phyloP scores from a whole-genome alignment of 2,888 invertebrate species.

The Orchestes rusci region DNA sequence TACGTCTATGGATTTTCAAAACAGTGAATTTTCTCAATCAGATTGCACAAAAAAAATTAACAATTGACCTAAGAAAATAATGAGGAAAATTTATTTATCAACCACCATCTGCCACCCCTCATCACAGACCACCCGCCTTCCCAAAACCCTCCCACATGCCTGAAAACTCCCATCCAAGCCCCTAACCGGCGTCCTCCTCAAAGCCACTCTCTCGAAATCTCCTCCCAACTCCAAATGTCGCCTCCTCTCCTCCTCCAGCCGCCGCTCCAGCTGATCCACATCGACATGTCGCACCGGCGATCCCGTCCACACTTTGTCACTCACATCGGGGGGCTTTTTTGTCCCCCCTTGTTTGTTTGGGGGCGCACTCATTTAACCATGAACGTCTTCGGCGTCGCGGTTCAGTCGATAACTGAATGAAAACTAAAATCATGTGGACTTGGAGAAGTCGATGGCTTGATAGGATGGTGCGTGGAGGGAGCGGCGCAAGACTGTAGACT shows the following conservation, averaged over 20 bases:
- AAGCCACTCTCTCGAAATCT: conserved; percentile 53
- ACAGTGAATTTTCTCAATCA: no score
- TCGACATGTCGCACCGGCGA: conserved; percentile 34
- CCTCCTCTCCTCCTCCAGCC: conserved; percentile 32
- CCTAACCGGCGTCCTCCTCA: conserved; percentile 49
- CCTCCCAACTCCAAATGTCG: conserved; percentile 35
- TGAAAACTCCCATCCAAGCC: conserved; percentile 42
- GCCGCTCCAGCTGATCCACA: conserved; percentile 35
- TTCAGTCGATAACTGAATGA: conserved; percentile 40
- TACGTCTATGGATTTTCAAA: no score
- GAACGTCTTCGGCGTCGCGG: conserved; percentile 27
- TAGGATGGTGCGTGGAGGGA: conserved; percentile 31
- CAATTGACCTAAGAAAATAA: no score
- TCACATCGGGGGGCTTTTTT: conserved; percentile 47
- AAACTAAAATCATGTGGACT: conserved; percentile 28
- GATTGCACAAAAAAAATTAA: no score
- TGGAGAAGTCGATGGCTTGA: conserved; percentile 29
- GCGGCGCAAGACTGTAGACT: conserved; percentile 14
- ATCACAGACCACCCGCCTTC: no score
- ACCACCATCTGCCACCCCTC: no score
- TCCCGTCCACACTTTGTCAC: conserved; percentile 65
- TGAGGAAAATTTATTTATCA: no score
- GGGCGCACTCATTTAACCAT: conserved; percentile 34
- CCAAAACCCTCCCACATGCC: conserved; percentile 31
- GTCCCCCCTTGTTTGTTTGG: conserved; percentile 29